A percentile compares a stretch with the other conserved stretches of the same genome.
phyloP scores from a whole-genome alignment of 2,888 invertebrate genomes.

The Eristalinus sepulchralis region DNA sequence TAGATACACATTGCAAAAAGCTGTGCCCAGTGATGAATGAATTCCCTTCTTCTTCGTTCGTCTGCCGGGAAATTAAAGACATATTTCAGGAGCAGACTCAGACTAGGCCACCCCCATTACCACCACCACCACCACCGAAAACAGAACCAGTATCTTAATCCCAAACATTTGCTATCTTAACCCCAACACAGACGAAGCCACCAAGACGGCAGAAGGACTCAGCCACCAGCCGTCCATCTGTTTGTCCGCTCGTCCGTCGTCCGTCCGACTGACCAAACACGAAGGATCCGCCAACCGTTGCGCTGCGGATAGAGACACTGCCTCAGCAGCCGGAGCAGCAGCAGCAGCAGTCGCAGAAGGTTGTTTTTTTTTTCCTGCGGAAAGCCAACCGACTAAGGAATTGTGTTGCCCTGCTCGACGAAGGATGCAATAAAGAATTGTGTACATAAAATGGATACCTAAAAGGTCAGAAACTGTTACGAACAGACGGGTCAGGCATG shows the following conservation, averaged over 20 bases:
- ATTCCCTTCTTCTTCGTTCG: constrained; percentile 61
- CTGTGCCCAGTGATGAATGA: constrained; percentile 67
- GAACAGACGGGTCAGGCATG: constrained; percentile 70
- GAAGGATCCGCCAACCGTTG: constrained; percentile 57
- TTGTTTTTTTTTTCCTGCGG: constrained; percentile 17
- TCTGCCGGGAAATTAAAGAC: constrained; percentile 68
- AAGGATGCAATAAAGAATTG: constrained; percentile 67
- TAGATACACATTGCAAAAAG: constrained; percentile 67
- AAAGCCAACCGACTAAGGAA: constrained; percentile 57
- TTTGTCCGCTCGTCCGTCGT: neutral
- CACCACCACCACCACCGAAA: constrained; percentile 40
- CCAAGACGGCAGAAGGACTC: constrained; percentile 11
- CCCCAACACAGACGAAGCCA: constrained; percentile 44
- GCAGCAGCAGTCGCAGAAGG: constrained; percentile 26
- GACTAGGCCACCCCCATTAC: neutral
- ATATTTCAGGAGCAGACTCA: constrained; percentile 53
- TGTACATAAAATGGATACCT: constrained; percentile 69
- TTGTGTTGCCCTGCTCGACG: constrained; percentile 62
- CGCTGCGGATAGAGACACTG: constrained; percentile 66
- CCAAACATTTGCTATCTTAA: constrained; percentile 67
- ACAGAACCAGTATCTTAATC: constrained; percentile 68
- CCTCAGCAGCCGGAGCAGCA: constrained; percentile 21
- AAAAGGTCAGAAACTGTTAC: constrained; percentile 69
- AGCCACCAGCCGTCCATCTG: neutral
- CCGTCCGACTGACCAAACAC: constrained; percentile 21